Percentiles rank a stretch among this genome's conserved stretches.
These are phyloP conservation scores for Coluber constrictor DNA, from an alignment of 2,797 vertebrate genomes.

Conservation along the genomic window DNA sequence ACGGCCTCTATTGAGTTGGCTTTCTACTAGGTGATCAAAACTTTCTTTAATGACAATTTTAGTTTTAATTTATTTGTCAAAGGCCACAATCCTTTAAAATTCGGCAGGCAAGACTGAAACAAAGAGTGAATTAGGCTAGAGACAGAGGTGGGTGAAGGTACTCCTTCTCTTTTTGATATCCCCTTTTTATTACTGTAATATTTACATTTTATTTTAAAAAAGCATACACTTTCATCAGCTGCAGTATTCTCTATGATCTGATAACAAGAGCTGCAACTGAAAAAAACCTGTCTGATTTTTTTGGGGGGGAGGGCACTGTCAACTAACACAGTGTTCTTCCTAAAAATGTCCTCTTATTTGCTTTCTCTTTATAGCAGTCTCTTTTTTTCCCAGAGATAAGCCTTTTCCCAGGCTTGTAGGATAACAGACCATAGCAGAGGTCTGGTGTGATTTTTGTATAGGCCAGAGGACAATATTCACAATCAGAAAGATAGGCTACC, in stretches of 20 bases:
- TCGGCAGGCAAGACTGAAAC: background rate
- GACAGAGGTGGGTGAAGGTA: background rate
- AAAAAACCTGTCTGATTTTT: background rate
- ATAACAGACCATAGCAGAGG: background rate
- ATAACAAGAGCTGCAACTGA: background rate
- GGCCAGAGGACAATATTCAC: background rate
- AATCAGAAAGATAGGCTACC: background rate
- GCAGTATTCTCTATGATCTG: background rate
- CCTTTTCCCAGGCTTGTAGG: background rate
- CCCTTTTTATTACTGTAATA: background rate
- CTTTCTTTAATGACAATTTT: background rate
- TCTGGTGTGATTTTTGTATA: background rate
- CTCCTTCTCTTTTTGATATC: background rate
- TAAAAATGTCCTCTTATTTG: background rate
- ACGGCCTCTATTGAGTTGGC: background rate
- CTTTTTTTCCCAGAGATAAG: background rate
- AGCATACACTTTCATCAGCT: background rate
- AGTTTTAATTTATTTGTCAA: background rate
- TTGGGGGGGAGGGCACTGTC: too few relatives aligned
- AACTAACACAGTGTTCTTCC: background rate
- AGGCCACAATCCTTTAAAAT: background rate
- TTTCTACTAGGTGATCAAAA: background rate
- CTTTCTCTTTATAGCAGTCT: background rate
- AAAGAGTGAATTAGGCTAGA: background rate
- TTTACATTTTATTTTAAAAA: background rate